Base-by-base conservation (phyloP, 1,140 invertebrate genomes). In the Chelonus insularis region DNA sequence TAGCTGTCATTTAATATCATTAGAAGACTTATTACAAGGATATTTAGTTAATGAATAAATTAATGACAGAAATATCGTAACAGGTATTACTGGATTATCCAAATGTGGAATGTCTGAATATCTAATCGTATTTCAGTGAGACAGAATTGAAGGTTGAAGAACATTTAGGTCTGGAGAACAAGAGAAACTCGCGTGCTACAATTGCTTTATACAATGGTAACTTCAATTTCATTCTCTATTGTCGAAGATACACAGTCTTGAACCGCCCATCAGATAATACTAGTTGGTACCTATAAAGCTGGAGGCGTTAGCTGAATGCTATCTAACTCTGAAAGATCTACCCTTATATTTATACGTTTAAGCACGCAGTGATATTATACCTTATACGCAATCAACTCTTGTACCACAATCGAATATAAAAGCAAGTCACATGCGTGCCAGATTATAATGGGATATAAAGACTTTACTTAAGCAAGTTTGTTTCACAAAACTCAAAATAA, bases 211-310 rank as follows among this genome's bases (percentile, higher is more conserved):
- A 37, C n/a, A 32, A 36, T 25, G 36, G 11, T 18, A 59, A 59
- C 32, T 51, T 48, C 43, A 48, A 20, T 39, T 14, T 18, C 23
- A 39, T 25, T 59, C 37, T 59, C 34, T 20, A 48, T 37, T 50
- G 32, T 59, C 47, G 34, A 51, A 51, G 32, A 45, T 36, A 32
- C 47, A 39, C 20, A 59, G 18, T 18, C 57, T 59, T 48, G 52
- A 54, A 32, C 57, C 60, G 55, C 45, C 52, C 59, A 65, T 65
- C 59, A 57, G 63, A 65, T 65, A 65, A 61, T 23, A 48, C 57
- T 43, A 21, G 21, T 55, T 20, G 52, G 37, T 16, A 57, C 20
- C 9, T 25, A 29, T 39, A 47, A n/a, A 21, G 20, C 16, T 4
- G 14, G 18, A 57, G 12, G 14, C 12, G 29, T 48, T 58, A 18